phyloP scores from a whole-genome alignment of 2,113 vertebrate species.

The Tetrax tetrax region DNA sequence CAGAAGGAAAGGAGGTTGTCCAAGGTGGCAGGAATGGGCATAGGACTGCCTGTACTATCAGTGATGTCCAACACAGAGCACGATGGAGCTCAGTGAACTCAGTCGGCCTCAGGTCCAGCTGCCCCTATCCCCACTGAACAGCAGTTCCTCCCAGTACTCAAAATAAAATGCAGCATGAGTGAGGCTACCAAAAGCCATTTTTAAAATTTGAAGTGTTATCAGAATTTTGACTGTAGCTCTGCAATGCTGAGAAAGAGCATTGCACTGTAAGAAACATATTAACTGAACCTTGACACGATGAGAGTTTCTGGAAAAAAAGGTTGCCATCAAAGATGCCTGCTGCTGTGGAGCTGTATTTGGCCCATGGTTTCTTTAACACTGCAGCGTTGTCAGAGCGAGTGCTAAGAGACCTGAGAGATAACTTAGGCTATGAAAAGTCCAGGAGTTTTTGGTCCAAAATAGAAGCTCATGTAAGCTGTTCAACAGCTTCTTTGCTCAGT shows the following conservation, averaged over 20 bases:
- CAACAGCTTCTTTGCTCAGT: not conserved
- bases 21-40: not conserved
- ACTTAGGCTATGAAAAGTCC: not conserved
- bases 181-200: not conserved
- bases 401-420: not conserved
- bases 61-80: rapidly evolving
- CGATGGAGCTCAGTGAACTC: not conserved
- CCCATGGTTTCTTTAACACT: not conserved
- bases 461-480: not conserved
- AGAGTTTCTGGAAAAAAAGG: not conserved
- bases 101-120: rapidly evolving
- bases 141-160: not conserved
- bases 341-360: not conserved
- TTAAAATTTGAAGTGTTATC: not conserved
- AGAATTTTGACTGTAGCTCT: not conserved
- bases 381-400: not conserved
- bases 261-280: not conserved
- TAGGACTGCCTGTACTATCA: not conserved
- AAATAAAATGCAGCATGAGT: not conserved
- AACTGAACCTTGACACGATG: not conserved
- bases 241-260: not conserved
- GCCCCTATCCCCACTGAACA: not conserved
- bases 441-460: not conserved
- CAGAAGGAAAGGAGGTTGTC: not conserved
- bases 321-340: not conserved